Base-by-base conservation (phyloP, 2,113 vertebrate species). In the Columba janthina region DNA sequence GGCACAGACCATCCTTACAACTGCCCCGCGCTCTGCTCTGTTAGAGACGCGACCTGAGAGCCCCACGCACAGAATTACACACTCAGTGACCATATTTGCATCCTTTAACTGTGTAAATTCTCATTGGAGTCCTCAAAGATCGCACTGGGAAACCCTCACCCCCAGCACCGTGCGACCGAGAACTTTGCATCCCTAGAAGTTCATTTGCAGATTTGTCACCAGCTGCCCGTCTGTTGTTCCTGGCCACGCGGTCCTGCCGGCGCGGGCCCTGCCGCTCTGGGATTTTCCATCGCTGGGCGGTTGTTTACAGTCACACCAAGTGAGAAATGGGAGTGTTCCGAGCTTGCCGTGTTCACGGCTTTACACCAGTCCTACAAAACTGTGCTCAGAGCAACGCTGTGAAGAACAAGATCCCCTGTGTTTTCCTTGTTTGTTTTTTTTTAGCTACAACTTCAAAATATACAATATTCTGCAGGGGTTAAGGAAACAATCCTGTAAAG, bases 241-340 rank as follows among this genome's bases (percentile, higher is more conserved):
- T 88, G 71, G 67, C 42, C 42, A 7, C 42, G 16, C 16, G 15
- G 42, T 56, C 66, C 85, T 83, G 89, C 91, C 62, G 70, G 85
- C 15, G 3, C 38, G 58, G 64, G 46, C 11, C 85, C 73, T 5
- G 6, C 78, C 0, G 1, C 92, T 57, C 76, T 26, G 92, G 92
- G 87, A 92, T 95, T 97, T 96, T 96, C 94, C 93, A 90, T 51
- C 19, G 19, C 84, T 13, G 34, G 24, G 56, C 8, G 1, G 56
- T 50, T 91, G 92, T 94, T 96, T 96, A 71, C 79, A 81, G 78
- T 21, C 82, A 80, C 88, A 71, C 79, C 26, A 15, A 94, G 67
- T 15, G 78, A 91, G 3, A 79, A 89, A 94, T n/a, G 72, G 85
- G 79, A 94, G 71, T 9, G 12, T 73, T 88, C 82, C 0, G 5